phyloP scores from a whole-genome alignment of 2,113 vertebrate genomes.

The Pelmatolapia mariae region DNA sequence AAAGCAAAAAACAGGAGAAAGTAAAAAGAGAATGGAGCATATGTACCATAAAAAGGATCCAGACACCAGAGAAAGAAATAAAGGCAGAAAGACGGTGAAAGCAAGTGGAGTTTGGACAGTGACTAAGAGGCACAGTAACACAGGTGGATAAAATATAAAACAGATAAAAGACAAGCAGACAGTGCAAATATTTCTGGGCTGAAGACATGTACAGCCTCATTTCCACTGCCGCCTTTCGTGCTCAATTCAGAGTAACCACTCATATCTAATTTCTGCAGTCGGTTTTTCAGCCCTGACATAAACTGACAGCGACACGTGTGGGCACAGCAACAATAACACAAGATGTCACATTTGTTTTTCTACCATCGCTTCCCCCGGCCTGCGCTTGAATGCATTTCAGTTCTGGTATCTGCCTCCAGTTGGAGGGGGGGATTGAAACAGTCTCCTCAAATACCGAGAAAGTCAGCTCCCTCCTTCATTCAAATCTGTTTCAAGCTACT shows the following conservation, averaged over 20 bases:
- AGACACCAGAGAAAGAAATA: neutral
- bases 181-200: neutral
- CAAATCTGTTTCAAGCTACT: neutral
- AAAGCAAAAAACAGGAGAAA: neutral
- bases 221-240: neutral
- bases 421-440: neutral
- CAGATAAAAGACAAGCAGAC: neutral
- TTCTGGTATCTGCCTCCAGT: neutral
- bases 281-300: neutral
- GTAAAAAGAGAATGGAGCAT: neutral
- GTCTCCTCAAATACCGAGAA: neutral
- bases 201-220: neutral
- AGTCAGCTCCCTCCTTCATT: neutral
- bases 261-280: neutral
- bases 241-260: neutral
- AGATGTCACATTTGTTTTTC: slow-evolving; percentile 12
- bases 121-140: neutral
- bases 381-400: neutral
- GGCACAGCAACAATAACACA: neutral
- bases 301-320: slow-evolving; percentile 35
- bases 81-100: neutral
- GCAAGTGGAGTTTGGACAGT: neutral
- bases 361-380: neutral
- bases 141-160: neutral
- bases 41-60: neutral